Base-by-base conservation (phyloP, 2,113 vertebrate species). In the Cynoglossus semilaevis region DNA sequence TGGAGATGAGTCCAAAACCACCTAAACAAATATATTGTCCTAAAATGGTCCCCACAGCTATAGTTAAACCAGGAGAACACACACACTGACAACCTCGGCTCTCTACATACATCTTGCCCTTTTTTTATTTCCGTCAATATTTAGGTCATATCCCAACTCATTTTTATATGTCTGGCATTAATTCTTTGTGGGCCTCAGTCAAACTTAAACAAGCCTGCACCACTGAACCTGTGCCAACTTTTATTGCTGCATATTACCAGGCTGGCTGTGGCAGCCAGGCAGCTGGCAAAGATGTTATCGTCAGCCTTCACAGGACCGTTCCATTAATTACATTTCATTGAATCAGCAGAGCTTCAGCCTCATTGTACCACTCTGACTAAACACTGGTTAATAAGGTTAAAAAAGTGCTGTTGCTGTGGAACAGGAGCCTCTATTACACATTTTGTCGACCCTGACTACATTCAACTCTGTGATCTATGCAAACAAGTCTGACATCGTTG, bases 101-200 rank as follows among this genome's bases (percentile, higher is more conserved):
- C 22, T 36, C 60, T 29, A 45, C 15, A 40, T 57, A 11, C 11
- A 15, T 52, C 49, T 49, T 48, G 44, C 49, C n/a, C 48, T 65
- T n/a, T 15, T 56, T 34, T 51, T 43, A 64, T 63, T 76, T 49
- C 68, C 54, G 37, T 51, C 54, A 66, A 57, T 72, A 54, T 63
- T 79, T 55, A 49, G 58, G 64, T 80, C 67, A 70, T 70, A 63
- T 65, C 57, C 58, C 22, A 15, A 15, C 42, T 17, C 5, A 14
- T 67, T 50, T 83, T 80, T 68, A 76, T 63, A 72, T n/a, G 72
- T 77, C 72, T 80, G 74, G 61, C 71, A 62, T 54, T 48, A 58
- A 45, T 41, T 48, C 81, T 81, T 58, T 57, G 70, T 60, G 73
- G 59, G 45, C 51, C 56, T 59, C 41, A 15, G 48, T 76, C 52